phyloP scores from a whole-genome alignment of 1,140 invertebrate species.

The Drosophila serrata region DNA sequence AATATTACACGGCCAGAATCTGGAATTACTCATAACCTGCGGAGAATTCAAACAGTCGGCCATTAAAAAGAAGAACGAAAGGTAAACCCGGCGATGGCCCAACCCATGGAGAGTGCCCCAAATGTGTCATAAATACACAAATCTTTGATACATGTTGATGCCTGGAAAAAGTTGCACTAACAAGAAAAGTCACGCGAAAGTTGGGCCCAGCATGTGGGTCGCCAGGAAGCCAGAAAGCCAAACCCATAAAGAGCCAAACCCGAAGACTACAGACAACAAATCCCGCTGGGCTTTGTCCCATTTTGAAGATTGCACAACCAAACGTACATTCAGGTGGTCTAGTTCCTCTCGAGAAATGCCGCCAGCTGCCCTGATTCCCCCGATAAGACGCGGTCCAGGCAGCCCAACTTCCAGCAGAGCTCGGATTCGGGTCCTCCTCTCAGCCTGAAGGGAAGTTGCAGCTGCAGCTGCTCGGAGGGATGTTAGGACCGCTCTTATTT shows the following conservation, averaged over 20 bases:
- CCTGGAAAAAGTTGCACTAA: slow-evolving; percentile 18
- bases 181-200: slow-evolving; percentile 49
- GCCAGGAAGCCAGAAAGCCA: slow-evolving; percentile 31
- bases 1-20: slow-evolving; percentile 19
- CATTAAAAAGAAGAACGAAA: slow-evolving; percentile 51
- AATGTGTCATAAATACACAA: slow-evolving; percentile 62
- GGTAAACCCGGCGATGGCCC: slow-evolving; percentile 17
- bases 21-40: slow-evolving; percentile 37
- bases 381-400: slow-evolving; percentile 11
- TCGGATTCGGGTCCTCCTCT: not conserved
- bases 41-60: slow-evolving; percentile 47
- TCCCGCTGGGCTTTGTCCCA: slow-evolving; percentile 28
- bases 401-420: not conserved
- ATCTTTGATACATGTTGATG: slow-evolving; percentile 48
- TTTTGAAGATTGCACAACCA: slow-evolving; percentile 15
- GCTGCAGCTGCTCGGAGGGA: slow-evolving; percentile 9
- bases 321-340: slow-evolving; percentile 30
- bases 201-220: slow-evolving; percentile 37
- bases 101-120: slow-evolving; percentile 47
- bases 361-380: slow-evolving; percentile 32
- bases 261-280: not conserved
- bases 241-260: slow-evolving; percentile 22
- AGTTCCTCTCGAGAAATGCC: slow-evolving; percentile 3
- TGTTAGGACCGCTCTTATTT: slow-evolving; percentile 14
- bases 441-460: slow-evolving; percentile 1